Base-by-base conservation (phyloP, 2,888 invertebrate genomes). In the Phyllotreta cruciferae region DNA sequence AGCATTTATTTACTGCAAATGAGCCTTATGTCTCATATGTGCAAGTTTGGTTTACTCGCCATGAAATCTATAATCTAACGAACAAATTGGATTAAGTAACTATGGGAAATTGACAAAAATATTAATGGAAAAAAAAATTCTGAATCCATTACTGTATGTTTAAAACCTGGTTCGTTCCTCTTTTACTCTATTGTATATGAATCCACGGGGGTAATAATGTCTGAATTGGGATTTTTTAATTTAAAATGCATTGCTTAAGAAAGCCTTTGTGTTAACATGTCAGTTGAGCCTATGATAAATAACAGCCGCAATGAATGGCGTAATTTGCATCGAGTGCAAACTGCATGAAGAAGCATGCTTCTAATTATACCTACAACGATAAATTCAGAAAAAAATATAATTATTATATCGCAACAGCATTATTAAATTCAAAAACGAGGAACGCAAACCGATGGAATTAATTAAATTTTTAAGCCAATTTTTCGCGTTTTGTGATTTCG, bases 111-210 rank as follows among this genome's bases (percentile, higher is more conserved):
- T 24, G 1, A 24, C 24, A 24, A 24, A 24, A 24, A 24, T 24
- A 24, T 24, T 24, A 24, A 24, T 24, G 24, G 2, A 24, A 24
- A 4, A 24, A 24, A 24, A 24, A 24, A 24, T 24, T 24, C 24
- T 24, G 24, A 24, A 24, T 24, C 24, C 24, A 24, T 4, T 24
- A 24, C 24, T 24, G 24, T 24, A 41, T 41, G 9, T 41, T 41
- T 3, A 44, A 14, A 7, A 44, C 44, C 14, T 44, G 14, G 14
- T 44, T 14, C 44, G 13, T 44, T 14, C 10, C 44, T 44, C 47
- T 47, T 14, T 38, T 14, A 36, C 47, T 37, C 47, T 35, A 56
- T 56, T 56, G 42, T 41, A 10, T 44, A 54, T 10, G 36, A 55
- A 34, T n/a, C 7, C 42, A 55, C 44, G 44, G 44, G n/a, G 55